Conservation (phyloP, 1,140 invertebrate genomes). For the Maniola jurtina region DNA sequence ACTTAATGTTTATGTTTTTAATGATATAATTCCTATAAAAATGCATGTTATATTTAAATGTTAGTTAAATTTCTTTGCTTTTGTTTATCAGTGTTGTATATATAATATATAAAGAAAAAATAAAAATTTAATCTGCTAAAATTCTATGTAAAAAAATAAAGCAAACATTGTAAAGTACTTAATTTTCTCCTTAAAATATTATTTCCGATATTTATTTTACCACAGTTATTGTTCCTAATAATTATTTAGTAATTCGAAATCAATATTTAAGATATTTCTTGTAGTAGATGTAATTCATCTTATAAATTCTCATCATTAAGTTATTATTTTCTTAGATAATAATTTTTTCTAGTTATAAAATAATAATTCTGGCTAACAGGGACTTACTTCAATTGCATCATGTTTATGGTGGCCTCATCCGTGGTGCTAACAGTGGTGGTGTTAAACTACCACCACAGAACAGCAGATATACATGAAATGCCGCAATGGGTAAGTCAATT, state of each 20-base stretch:
- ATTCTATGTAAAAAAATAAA: slow-evolving; percentile 15
- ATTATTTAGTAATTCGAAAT: background rate
- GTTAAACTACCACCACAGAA: slow-evolving; percentile 98
- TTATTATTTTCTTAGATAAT: no score
- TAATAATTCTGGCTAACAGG: slow-evolving; percentile 80
- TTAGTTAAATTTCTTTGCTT: no score
- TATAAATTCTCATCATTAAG: no score
- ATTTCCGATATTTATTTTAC: background rate
- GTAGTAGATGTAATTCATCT: background rate
- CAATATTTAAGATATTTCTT: no score
- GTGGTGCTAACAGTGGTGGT: slow-evolving; percentile 98
- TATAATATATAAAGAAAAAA: background rate
- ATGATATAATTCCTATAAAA: no score
- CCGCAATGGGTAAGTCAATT: slow-evolving; percentile 92
- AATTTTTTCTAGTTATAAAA: slow-evolving; percentile 3
- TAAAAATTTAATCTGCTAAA: background rate
- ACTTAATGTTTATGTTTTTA: no score
- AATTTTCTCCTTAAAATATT: slow-evolving; percentile 49
- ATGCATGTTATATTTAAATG: no score
- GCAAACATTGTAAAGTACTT: slow-evolving; percentile 29
- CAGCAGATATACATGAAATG: slow-evolving; percentile 98
- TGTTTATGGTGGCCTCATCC: slow-evolving; percentile 99
- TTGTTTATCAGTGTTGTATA: background rate
- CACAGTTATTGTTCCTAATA: background rate
- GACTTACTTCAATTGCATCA: slow-evolving; percentile 99